Base-by-base conservation (phyloP, 2,797 vertebrate genomes). In the Hapalemur alaotrensis region DNA sequence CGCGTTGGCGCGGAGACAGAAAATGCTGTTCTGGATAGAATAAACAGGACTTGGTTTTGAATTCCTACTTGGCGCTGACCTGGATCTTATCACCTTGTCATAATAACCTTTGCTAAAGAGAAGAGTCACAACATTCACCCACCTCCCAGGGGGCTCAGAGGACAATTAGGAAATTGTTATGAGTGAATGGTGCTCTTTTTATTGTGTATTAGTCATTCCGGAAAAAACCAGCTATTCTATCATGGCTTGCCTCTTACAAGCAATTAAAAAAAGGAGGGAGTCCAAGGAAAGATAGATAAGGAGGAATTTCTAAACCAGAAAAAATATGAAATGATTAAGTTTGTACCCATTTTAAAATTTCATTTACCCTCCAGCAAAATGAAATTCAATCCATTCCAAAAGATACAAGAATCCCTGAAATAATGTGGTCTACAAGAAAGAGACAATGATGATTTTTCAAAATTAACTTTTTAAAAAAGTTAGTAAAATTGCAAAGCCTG, bases 151-250 rank as follows among this genome's bases (percentile, higher is more conserved):
- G 69, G 72, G 61, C 50, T 94, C n/a, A 0, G 80, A 93, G 87
- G 95, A 97, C 97, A 97, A 92, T 95, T 78, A 81, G 79, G 8
- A 93, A 90, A 91, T 95, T 97, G 96, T 97, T 95, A 78, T 81
- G 22, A 57, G 76, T 95, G 79, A 97, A 96, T 88, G 73, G 83
- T 18, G 30, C 57, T 86, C 80, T 96, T 96, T 96, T 97, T 92
- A 90, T 92, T 92, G 65, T 57, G 73, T 52, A 70, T 94, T 95
- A 41, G 30, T 75, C 57, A 92, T 72, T 86, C 94, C 86, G 78
- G 89, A 95, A 89, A 96, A 94, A 97, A 81, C 95, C 93, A 97
- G 96, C 96, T 94, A 94, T 93, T 94, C 91, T 94, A 89, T 94
- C 83, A 1, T 1, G 35, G 43, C 54, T 76, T 63, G 48, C 75